phyloP scores from a whole-genome alignment of 2,113 vertebrate genomes.

The Raja brachyura region DNA sequence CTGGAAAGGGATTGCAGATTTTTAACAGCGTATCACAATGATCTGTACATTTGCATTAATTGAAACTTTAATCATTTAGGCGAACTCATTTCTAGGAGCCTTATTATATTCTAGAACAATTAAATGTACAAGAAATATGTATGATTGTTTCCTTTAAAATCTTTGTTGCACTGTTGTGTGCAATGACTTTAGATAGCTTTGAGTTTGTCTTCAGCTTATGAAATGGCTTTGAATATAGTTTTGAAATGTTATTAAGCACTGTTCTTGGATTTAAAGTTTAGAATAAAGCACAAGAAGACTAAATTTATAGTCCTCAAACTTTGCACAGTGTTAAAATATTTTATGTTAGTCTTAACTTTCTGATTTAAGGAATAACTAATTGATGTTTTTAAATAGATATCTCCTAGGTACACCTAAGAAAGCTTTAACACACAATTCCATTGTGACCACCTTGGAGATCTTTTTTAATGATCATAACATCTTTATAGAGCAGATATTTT shows the following conservation, averaged over 20 bases:
- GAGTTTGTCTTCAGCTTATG: background rate
- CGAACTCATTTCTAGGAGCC: background rate
- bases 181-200: background rate
- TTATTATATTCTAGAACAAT: background rate
- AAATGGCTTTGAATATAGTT: background rate
- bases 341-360: background rate
- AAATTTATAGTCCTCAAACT: background rate
- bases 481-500: background rate
- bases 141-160: background rate
- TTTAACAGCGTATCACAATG: no score
- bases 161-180: background rate
- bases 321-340: background rate
- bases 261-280: background rate
- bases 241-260: background rate
- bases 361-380: background rate
- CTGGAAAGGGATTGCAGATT: no score
- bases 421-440: background rate
- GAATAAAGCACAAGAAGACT: background rate
- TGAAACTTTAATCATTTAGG: no score
- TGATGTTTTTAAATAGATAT: background rate
- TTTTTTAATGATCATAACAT: background rate
- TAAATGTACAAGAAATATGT: background rate
- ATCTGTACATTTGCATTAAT: no score
- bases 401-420: background rate
- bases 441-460: background rate